These are phyloP conservation scores for Argentina silus DNA, from an alignment of 2,797 vertebrate species.

Conservation along the genomic window DNA sequence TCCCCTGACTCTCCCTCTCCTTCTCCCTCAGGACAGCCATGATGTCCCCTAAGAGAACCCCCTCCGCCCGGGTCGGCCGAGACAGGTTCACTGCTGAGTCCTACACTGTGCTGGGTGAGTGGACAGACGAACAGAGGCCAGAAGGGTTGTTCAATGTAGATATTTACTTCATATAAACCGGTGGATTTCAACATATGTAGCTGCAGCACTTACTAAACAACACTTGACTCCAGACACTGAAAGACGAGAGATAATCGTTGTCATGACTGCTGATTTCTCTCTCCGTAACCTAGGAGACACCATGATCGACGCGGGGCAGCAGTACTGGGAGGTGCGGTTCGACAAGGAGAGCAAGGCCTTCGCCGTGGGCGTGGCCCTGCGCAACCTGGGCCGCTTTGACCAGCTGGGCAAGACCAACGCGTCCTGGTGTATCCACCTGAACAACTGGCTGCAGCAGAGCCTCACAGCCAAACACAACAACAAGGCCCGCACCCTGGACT, in stretches of 20 bases:
- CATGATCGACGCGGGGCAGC: conserved; percentile 87
- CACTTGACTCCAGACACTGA: neutral
- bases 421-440: conserved; percentile 95
- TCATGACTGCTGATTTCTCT: neutral
- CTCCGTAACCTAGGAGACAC: conserved; percentile 81
- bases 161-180: too few species aligned
- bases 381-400: conserved; percentile 91
- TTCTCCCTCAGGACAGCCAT: conserved; percentile 77
- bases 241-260: too few species aligned
- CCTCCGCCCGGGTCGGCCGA: conserved; percentile 83
- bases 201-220: too few species aligned
- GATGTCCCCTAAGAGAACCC: conserved; percentile 91
- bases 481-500: conserved; percentile 91
- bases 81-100: conserved; percentile 95
- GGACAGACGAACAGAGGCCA: neutral
- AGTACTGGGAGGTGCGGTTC: conserved; percentile 94
- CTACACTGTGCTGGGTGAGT: conserved; percentile 93
- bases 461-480: conserved; percentile 97
- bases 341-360: conserved; percentile 96
- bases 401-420: conserved; percentile 91
- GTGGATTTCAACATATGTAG: too few species aligned
- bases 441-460: conserved; percentile 98
- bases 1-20: neutral
- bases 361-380: conserved; percentile 86
- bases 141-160: too few species aligned